Conservation (phyloP, 2,797 vertebrate genomes). For the Orientallactaga sibirica region DNA sequence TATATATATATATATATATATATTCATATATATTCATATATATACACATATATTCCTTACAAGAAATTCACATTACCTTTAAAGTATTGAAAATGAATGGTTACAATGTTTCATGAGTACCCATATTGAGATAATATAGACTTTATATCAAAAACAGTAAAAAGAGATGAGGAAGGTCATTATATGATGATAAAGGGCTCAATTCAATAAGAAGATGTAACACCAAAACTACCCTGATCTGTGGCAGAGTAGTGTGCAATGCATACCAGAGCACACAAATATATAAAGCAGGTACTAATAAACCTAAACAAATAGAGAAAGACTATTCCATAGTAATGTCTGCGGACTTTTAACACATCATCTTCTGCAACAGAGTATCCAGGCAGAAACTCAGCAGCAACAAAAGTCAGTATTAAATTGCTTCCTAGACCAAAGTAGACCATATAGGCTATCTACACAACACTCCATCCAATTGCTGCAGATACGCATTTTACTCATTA, state of each 20-base stretch:
- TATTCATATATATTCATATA: too few relatives aligned
- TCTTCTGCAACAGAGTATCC: not conserved
- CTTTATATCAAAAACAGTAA: not conserved
- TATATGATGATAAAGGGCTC: not conserved
- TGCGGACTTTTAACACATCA: not conserved
- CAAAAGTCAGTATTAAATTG: not conserved
- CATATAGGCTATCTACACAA: not conserved
- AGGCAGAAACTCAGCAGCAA: constrained; percentile 5
- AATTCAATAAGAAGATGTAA: not conserved
- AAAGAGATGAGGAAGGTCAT: not conserved
- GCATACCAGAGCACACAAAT: not conserved
- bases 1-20: too few relatives aligned
- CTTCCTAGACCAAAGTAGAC: not conserved
- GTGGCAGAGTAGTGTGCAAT: not conserved
- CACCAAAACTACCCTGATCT: not conserved
- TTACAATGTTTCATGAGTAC: not conserved
- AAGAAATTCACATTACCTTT: not conserved
- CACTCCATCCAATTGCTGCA: not conserved
- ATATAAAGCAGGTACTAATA: constrained; percentile 5
- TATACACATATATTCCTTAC: not conserved
- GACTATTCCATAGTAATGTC: not conserved
- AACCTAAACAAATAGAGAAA: not conserved
- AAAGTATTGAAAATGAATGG: not conserved
- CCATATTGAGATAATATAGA: not conserved
- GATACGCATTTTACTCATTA: not conserved